Evolutionary conservation across 1,140 invertebrate genomes (phyloP).

Genomic region (Phthorimaea operculella): DNA sequence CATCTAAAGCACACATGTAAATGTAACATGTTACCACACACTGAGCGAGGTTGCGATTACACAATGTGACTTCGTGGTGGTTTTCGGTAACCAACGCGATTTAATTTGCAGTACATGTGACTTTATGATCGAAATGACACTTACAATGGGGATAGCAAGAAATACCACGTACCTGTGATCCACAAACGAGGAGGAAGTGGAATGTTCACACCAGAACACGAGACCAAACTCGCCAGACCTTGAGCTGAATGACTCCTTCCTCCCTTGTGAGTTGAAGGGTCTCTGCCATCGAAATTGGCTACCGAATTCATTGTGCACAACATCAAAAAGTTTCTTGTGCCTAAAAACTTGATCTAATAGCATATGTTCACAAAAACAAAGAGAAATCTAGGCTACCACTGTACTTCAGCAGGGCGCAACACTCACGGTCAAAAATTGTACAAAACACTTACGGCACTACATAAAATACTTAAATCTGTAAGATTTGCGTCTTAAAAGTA

Average conservation of each 20-base stretch:
- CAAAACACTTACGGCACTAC: conserved; percentile 26
- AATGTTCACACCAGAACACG: conserved; percentile 54
- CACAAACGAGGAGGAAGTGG: conserved; percentile 58
- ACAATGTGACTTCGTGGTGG: too few species aligned
- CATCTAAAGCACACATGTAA: conserved; percentile 28
- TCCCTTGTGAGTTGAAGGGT: conserved; percentile 20
- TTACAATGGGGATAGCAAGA: background rate
- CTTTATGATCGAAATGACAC: background rate
- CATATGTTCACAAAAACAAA: conserved; percentile 34
- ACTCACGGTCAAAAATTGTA: conserved; percentile 24
- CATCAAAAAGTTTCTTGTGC: conserved; percentile 21
- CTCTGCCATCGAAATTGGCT: conserved; percentile 24
- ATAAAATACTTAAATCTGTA: conserved; percentile 50
- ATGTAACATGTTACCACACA: background rate
- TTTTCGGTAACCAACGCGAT: background rate
- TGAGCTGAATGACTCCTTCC: conserved; percentile 53
- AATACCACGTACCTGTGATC: conserved; percentile 44
- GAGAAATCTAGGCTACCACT: conserved; percentile 26
- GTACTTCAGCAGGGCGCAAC: conserved; percentile 19
- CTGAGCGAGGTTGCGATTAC: too few species aligned
- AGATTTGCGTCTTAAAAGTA: conserved; percentile 57
- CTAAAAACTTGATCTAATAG: conserved; percentile 20
- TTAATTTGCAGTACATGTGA: background rate
- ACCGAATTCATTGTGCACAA: conserved; percentile 38
- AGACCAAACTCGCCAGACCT: conserved; percentile 38